Percentiles rank a stretch among this genome's conserved stretches.
Evolutionary conservation across 1,140 invertebrate genomes (phyloP).

Genomic region (Daktulosphaira vitifoliae): DNA sequence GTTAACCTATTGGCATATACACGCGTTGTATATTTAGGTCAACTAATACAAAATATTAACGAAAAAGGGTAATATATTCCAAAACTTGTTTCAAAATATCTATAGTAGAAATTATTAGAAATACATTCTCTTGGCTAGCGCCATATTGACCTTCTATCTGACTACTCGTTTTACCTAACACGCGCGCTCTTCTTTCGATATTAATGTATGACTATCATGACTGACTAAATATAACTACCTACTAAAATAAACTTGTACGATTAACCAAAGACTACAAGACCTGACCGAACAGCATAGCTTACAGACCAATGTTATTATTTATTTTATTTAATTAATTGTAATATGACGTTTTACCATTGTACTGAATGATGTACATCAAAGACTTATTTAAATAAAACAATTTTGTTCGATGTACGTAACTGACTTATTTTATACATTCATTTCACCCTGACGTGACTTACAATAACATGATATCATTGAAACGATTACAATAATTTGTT

Average conservation of each 20-base stretch:
- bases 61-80: neutral
- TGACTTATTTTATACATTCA: neutral
- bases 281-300: conserved; percentile 2
- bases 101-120: conserved; percentile 17
- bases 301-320: conserved; percentile 6
- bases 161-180: neutral
- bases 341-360: neutral
- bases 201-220: no score
- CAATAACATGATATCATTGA: no score
- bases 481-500: no score
- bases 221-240: no score
- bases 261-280: conserved; percentile 2
- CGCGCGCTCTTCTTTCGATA: neutral
- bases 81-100: conserved; percentile 6
- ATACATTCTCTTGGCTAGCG: neutral
- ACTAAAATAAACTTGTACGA: neutral
- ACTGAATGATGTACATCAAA: neutral
- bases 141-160: conserved; percentile 3
- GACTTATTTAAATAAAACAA: conserved; percentile 8
- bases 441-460: neutral
- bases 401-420: conserved; percentile 8
- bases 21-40: neutral
- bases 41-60: neutral
- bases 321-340: conserved; percentile 10
- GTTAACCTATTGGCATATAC: conserved; percentile 26